Evolutionary conservation across 2,113 vertebrate genomes (phyloP).

Genomic region (Entelurus aequoreus): DNA sequence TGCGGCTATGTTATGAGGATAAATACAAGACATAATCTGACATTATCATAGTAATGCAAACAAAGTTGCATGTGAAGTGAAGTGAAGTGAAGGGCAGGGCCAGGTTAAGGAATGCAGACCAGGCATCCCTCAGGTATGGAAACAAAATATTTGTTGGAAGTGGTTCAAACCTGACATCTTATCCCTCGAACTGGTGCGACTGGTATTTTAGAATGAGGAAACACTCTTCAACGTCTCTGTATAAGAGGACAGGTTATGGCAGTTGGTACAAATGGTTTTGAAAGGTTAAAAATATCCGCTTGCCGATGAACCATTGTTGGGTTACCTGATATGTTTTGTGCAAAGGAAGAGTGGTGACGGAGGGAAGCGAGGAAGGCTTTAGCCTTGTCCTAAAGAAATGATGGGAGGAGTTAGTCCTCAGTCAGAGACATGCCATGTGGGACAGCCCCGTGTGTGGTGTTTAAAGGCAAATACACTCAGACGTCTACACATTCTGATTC

Average conservation of each 20-base stretch:
- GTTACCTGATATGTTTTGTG: slow-evolving; percentile 1
- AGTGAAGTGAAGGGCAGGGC: not conserved
- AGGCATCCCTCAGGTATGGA: slow-evolving; percentile 17
- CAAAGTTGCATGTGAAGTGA: not conserved
- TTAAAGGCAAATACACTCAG: slow-evolving; percentile 7
- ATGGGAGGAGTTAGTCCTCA: slow-evolving; percentile 63
- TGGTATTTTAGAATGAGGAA: slow-evolving; percentile 51
- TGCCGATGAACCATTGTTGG: not conserved
- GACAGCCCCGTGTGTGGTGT: slow-evolving; percentile 15
- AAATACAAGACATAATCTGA: slow-evolving; percentile 9
- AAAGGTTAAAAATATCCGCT: not conserved
- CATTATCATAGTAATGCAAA: not conserved
- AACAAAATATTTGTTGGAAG: slow-evolving; percentile 8
- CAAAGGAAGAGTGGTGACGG: not conserved
- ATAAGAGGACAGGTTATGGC: not conserved
- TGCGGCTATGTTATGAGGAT: not conserved
- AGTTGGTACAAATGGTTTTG: not conserved
- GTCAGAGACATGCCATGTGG: slow-evolving; percentile 44
- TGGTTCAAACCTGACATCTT: not conserved
- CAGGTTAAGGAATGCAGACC: slow-evolving; percentile 27
- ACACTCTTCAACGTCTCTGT: not conserved
- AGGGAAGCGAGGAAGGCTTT: slow-evolving; percentile 3
- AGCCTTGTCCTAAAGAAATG: slow-evolving; percentile 24
- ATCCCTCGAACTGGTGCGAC: slow-evolving; percentile 43
- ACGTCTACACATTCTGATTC: slow-evolving; percentile 15